Percentiles rank a stretch among this genome's conserved stretches.
Conservation (phyloP, 2,888 invertebrate species). For the Ophion obscuratus region DNA sequence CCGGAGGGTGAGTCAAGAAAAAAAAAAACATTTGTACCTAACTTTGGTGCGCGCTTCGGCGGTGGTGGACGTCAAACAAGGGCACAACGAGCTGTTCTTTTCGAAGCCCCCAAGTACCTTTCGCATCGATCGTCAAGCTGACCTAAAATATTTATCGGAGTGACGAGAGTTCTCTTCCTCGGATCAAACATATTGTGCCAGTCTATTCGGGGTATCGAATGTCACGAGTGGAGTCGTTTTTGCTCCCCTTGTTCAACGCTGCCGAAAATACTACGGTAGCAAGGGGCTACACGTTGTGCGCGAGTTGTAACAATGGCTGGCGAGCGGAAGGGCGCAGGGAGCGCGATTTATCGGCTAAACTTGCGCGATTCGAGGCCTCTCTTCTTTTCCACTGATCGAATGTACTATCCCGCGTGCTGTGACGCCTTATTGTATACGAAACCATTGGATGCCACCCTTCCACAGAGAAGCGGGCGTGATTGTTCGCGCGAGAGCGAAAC, state of each 20-base stretch:
- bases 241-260: constrained; percentile 33
- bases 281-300: constrained; percentile 1
- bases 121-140: constrained; percentile 28
- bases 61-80: neutral
- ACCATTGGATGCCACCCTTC: constrained; percentile 34
- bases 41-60: too few relatives aligned
- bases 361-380: neutral
- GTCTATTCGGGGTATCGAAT: constrained; percentile 44
- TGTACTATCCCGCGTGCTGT: neutral
- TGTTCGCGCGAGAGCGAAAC: neutral
- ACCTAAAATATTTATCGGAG: constrained; percentile 48
- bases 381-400: neutral
- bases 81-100: neutral
- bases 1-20: too few relatives aligned
- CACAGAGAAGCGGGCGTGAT: neutral
- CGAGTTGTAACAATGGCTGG: neutral
- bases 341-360: neutral
- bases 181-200: constrained; percentile 33
- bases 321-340: constrained; percentile 2
- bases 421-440: constrained; percentile 10
- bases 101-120: neutral
- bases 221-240: constrained; percentile 44
- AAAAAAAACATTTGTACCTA: too few relatives aligned
- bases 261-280: constrained; percentile 18
- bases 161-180: constrained; percentile 8